phyloP scores from a whole-genome alignment of 2,797 vertebrate species.

The Dipus sagitta region DNA sequence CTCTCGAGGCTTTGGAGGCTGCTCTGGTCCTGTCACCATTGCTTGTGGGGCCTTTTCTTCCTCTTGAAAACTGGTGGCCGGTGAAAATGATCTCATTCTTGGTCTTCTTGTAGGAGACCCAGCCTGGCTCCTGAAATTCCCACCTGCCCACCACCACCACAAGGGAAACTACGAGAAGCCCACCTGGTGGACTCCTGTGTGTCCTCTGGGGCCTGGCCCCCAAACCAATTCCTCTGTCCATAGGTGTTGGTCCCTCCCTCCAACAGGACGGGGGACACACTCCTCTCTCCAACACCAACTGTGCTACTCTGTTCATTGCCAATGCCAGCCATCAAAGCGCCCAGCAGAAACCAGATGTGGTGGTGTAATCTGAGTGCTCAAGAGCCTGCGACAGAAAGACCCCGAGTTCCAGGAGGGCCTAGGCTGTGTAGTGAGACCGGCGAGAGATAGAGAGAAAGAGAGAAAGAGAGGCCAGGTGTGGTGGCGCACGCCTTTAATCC shows the following conservation, averaged over 20 bases:
- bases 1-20: conserved; percentile 2
- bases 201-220: background rate
- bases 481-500: no score
- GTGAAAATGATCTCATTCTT: background rate
- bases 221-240: background rate
- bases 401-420: background rate
- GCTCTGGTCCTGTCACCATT: background rate
- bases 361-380: background rate
- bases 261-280: conserved; percentile 10
- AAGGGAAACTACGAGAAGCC: background rate
- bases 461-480: no score
- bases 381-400: background rate
- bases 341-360: background rate
- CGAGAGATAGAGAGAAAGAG: background rate
- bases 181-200: background rate
- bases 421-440: background rate
- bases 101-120: background rate
- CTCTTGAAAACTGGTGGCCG: conserved; percentile 11
- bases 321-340: background rate
- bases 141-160: no score
- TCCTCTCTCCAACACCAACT: background rate
- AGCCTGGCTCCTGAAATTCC: background rate
- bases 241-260: background rate
- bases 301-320: background rate
- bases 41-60: background rate